Base-by-base conservation (phyloP, 1,140 invertebrate species). In the Dendrolimus kikuchii region DNA sequence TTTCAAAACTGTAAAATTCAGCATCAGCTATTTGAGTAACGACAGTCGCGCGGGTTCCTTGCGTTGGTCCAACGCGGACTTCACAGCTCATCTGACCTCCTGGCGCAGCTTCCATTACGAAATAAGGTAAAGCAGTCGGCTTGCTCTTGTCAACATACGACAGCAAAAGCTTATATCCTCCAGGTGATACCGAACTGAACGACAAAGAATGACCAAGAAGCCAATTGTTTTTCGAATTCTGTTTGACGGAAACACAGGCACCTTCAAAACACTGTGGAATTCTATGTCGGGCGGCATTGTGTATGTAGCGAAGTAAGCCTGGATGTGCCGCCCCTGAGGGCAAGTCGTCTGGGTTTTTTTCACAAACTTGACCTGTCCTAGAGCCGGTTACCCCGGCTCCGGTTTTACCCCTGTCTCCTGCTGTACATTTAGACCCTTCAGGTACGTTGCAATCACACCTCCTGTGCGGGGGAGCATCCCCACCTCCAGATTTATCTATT, bases 71-170 rank as follows among this genome's bases (percentile, higher is more conserved):
- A 39, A 84, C 78, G 6, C 82, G 77, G 23, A 81, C 55, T 47
- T 86, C 82, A 47, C 77, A 78, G 58, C 82, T 86, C 74, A 84
- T 71, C 56, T 86, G 82, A 3, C 82, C 82, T 5, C 82, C 81
- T 0, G 82, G 82, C 6, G 82, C 82, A 5, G 81, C 81, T 62
- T 86, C 81, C 77, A 86, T 80, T 39, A 86, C 72, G 46, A 86
- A 86, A 49, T 86, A 86, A 0, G 82, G 82, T 36, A 83, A 43
- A 2, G 60, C 61, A 6, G 64, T 49, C 0, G 65, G 62, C 38
- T 77, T 86, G 5, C 57, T 59, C 51, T 74, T 82, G 55, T 82
- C 72, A 6, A 71, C 63, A 47, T 86, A 84, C 0, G 82, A 86
- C 8, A 84, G 39, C 37, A 86, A 56, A 6, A 84, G 38, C 60